A percentile compares a stretch with the other conserved stretches of the same genome.
These are phyloP conservation scores for Oeneis ivallda DNA, from an alignment of 2,888 invertebrate genomes.

Conservation along the genomic window DNA sequence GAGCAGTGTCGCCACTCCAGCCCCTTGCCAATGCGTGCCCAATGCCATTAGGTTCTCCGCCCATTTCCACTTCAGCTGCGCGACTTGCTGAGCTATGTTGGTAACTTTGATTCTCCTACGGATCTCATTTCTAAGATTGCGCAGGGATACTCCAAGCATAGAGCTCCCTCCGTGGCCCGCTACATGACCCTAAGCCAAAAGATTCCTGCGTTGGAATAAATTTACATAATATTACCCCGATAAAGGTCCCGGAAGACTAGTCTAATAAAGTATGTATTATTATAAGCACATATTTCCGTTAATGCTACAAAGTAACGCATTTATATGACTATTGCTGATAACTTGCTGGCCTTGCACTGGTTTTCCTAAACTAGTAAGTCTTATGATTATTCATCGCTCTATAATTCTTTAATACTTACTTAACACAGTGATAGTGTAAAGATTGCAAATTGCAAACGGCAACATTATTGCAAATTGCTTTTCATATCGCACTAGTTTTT, in stretches of 20 bases:
- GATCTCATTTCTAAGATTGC: too few relatives aligned
- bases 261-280: slow-evolving; percentile 1
- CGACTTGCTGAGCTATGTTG: too few relatives aligned
- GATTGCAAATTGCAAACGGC: slow-evolving; percentile 4
- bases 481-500: slow-evolving; percentile 2
- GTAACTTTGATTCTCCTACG: too few relatives aligned
- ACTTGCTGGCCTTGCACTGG: slow-evolving; percentile 42
- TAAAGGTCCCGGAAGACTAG: slow-evolving; percentile 13
- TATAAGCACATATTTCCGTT: slow-evolving; percentile 30
- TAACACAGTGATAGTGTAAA: slow-evolving; percentile 12
- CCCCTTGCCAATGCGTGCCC: too few relatives aligned
- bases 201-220: neutral
- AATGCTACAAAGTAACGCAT: slow-evolving; percentile 29
- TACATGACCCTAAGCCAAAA: too few relatives aligned
- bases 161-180: too few relatives aligned
- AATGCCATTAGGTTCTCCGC: too few relatives aligned
- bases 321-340: slow-evolving; percentile 29
- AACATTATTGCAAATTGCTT: slow-evolving; percentile 16
- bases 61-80: too few relatives aligned
- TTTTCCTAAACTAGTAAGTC: slow-evolving; percentile 39
- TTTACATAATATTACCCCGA: slow-evolving; percentile 1
- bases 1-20: too few relatives aligned
- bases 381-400: slow-evolving; percentile 32
- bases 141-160: too few relatives aligned
- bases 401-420: slow-evolving; percentile 19